Percentiles rank a stretch among this genome's conserved stretches.
phyloP scores from a whole-genome alignment of 2,888 invertebrate genomes.

The Cerastoderma edule region DNA sequence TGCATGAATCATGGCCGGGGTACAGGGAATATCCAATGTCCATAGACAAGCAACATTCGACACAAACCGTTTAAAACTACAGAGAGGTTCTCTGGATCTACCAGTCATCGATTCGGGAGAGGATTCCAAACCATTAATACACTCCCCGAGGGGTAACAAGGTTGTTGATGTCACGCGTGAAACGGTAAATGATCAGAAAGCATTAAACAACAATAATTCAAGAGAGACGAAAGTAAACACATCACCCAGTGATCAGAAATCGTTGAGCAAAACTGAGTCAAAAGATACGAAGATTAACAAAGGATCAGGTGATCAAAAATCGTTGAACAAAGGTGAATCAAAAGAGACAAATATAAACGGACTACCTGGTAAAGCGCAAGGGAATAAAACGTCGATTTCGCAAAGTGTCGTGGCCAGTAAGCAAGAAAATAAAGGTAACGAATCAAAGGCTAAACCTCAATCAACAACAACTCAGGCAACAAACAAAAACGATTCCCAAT shows the following conservation, averaged over 20 bases:
- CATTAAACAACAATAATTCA: too few species aligned
- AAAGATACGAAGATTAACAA: too few species aligned
- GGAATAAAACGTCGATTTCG: background rate
- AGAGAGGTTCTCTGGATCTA: constrained; percentile 42
- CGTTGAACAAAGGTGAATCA: background rate
- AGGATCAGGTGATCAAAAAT: too few species aligned
- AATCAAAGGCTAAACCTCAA: constrained; percentile 7
- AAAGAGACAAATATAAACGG: constrained; percentile 3
- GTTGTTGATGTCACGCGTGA: too few species aligned
- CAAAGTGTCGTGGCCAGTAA: background rate
- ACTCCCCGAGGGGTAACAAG: background rate
- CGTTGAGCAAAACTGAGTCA: too few species aligned
- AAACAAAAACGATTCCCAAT: background rate
- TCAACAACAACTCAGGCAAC: background rate
- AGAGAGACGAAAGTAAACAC: too few species aligned
- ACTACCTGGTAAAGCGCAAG: background rate
- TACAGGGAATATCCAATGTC: constrained; percentile 25
- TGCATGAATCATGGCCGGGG: background rate
- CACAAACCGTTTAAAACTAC: constrained; percentile 56
- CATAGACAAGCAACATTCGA: constrained; percentile 66
- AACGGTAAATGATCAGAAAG: too few species aligned
- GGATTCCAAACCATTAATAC: background rate
- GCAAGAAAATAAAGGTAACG: constrained; percentile 4
- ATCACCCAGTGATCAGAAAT: too few species aligned
- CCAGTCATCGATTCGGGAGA: constrained; percentile 36